These are phyloP conservation scores for Mamestra configurata DNA, from an alignment of 1,140 invertebrate genomes.

Conservation along the genomic window DNA sequence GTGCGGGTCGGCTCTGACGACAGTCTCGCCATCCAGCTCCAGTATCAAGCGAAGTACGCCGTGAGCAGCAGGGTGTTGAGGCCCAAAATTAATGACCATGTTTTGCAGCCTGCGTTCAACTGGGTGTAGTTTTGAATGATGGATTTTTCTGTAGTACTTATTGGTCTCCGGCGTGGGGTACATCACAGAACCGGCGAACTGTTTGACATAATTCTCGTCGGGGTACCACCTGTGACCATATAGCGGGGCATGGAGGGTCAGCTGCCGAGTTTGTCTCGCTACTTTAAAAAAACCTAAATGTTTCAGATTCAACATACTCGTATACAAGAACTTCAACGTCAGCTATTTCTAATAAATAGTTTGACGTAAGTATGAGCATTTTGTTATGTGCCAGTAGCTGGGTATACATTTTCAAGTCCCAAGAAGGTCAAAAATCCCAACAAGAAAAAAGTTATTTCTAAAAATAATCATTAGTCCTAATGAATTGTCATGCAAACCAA, in stretches of 20 bases:
- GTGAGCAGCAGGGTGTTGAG: slow-evolving; percentile 99
- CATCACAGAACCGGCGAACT: slow-evolving; percentile 89
- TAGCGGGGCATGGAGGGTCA: slow-evolving; percentile 57
- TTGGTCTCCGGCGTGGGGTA: slow-evolving; percentile 81
- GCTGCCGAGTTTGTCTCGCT: slow-evolving; percentile 47
- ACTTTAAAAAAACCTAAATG: background rate
- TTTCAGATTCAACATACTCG: slow-evolving; percentile 16
- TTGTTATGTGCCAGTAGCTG: background rate
- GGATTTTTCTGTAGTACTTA: slow-evolving; percentile 76
- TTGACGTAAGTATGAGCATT: background rate
- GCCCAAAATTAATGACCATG: slow-evolving; percentile 98
- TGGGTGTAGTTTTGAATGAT: slow-evolving; percentile 73
- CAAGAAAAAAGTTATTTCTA: too few relatives aligned
- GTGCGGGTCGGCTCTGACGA: slow-evolving; percentile 96
- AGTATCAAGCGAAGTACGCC: slow-evolving; percentile 98
- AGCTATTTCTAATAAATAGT: background rate
- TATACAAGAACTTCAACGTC: background rate
- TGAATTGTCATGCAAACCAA: too few relatives aligned
- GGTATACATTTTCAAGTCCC: too few relatives aligned
- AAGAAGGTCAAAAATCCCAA: too few relatives aligned
- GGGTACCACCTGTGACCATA: slow-evolving; percentile 78
- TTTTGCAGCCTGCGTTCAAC: slow-evolving; percentile 93
- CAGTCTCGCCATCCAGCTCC: slow-evolving; percentile 97
- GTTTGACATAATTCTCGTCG: slow-evolving; percentile 88
- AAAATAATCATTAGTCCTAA: too few relatives aligned